Percentiles rank a stretch among this genome's conserved stretches.
phyloP scores from a whole-genome alignment of 2,888 invertebrate genomes.

The Phalera bucephala region DNA sequence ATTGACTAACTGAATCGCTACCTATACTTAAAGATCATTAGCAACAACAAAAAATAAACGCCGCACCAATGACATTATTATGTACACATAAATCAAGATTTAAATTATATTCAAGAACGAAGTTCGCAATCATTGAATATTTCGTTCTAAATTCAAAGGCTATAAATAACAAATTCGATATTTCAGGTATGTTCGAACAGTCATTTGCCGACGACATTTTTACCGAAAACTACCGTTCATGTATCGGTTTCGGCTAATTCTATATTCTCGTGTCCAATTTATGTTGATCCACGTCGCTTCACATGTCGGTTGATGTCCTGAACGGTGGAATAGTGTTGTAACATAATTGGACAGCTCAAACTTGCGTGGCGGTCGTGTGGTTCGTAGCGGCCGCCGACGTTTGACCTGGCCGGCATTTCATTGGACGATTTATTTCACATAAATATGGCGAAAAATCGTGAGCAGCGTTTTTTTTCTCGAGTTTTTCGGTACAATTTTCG shows the following conservation, averaged over 20 bases:
- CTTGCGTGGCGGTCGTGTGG: conserved; percentile 35
- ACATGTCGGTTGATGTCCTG: conserved; percentile 27
- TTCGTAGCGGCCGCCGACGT: conserved; percentile 38
- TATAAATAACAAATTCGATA: conserved; percentile 70
- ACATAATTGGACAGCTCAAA: conserved; percentile 38
- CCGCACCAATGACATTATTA: conserved; percentile 28
- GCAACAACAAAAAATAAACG: conserved; percentile 24
- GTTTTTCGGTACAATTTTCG: conserved; percentile 27
- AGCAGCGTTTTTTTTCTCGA: conserved; percentile 30
- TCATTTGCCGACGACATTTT: conserved; percentile 71
- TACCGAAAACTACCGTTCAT: conserved; percentile 47
- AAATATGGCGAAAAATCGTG: conserved; percentile 53
- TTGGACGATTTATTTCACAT: conserved; percentile 69
- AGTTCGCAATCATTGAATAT: conserved; percentile 47
- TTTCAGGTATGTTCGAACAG: conserved; percentile 61
- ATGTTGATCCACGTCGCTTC: conserved; percentile 38
- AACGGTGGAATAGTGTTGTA: conserved; percentile 14
- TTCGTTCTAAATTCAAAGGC: conserved; percentile 56
- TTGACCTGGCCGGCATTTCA: conserved; percentile 65
- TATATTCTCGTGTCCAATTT: conserved; percentile 47
- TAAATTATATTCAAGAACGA: conserved; percentile 46
- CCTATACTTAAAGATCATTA: conserved; percentile 21
- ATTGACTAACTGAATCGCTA: too few relatives aligned
- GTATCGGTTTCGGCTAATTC: conserved; percentile 56
- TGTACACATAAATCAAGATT: conserved; percentile 58